These are phyloP conservation scores for Apodemia duryi DNA, from an alignment of 2,888 invertebrate genomes.

Conservation along the genomic window DNA sequence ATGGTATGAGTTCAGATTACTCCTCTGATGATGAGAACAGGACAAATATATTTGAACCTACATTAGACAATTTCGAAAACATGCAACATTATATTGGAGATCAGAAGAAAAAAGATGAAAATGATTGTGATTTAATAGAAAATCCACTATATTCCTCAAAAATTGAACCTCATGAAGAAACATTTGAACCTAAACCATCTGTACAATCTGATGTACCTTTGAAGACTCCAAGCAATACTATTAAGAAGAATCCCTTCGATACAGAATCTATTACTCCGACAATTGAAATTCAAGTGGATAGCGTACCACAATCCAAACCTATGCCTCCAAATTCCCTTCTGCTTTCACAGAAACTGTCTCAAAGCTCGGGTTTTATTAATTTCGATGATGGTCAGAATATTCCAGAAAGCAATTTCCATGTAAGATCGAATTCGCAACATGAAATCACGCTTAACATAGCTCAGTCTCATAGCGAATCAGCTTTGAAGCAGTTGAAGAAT, in stretches of 20 bases:
- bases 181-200: constrained; percentile 81
- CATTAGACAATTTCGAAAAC: constrained; percentile 71
- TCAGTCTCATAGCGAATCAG: constrained; percentile 89
- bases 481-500: constrained; percentile 83
- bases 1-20: constrained; percentile 79
- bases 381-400: constrained; percentile 44
- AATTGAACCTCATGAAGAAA: constrained; percentile 70
- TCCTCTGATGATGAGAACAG: constrained; percentile 76
- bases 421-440: constrained; percentile 81
- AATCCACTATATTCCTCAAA: constrained; percentile 72
- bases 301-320: constrained; percentile 50
- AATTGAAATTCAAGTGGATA: constrained; percentile 77
- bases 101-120: constrained; percentile 47
- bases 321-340: constrained; percentile 77
- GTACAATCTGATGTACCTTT: constrained; percentile 44
- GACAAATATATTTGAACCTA: constrained; percentile 71
- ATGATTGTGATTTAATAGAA: constrained; percentile 66
- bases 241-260: constrained; percentile 64
- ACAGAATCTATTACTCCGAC: constrained; percentile 73
- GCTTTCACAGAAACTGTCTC: constrained; percentile 82
- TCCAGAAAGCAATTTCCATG: constrained; percentile 46
- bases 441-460: constrained; percentile 86
- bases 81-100: constrained; percentile 69
- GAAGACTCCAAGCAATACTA: constrained; percentile 57
- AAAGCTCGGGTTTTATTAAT: constrained; percentile 84